Conservation (phyloP, 2,113 vertebrate genomes). For the Fulmarus glacialis region DNA sequence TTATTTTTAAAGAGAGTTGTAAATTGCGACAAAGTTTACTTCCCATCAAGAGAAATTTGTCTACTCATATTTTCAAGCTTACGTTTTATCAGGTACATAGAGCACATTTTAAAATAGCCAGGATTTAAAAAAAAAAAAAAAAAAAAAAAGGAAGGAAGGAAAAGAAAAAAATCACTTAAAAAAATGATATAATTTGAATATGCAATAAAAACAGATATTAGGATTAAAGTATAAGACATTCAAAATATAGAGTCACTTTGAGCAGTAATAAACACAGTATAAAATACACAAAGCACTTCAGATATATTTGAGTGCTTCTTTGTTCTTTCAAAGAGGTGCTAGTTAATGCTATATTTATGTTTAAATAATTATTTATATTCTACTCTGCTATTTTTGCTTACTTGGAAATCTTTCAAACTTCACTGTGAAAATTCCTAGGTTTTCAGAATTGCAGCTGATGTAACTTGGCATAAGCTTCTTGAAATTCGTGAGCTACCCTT, state of each 20-base stretch:
- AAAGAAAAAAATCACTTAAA: not conserved
- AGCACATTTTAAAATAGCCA: not conserved
- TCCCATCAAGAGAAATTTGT: not conserved
- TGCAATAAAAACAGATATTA: not conserved
- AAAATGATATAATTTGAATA: not conserved
- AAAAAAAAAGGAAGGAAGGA: not conserved
- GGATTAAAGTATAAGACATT: not conserved
- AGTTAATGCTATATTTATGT: not conserved
- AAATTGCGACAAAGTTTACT: not conserved
- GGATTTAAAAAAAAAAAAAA: not conserved
- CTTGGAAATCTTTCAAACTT: not conserved
- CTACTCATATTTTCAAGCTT: not conserved
- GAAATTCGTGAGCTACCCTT: not conserved
- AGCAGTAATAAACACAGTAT: not conserved
- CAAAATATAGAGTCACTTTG: not conserved
- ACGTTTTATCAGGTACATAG: not conserved
- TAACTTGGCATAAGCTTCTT: not conserved
- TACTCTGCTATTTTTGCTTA: not conserved
- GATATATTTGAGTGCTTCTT: not conserved
- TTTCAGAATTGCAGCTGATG: not conserved
- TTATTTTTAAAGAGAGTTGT: not conserved
- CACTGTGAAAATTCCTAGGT: not conserved
- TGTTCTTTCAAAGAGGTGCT: not conserved
- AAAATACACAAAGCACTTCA: not conserved
- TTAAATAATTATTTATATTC: not conserved